These are phyloP conservation scores for Lypha dubia DNA, from an alignment of 2,888 invertebrate species.

Conservation along the genomic window DNA sequence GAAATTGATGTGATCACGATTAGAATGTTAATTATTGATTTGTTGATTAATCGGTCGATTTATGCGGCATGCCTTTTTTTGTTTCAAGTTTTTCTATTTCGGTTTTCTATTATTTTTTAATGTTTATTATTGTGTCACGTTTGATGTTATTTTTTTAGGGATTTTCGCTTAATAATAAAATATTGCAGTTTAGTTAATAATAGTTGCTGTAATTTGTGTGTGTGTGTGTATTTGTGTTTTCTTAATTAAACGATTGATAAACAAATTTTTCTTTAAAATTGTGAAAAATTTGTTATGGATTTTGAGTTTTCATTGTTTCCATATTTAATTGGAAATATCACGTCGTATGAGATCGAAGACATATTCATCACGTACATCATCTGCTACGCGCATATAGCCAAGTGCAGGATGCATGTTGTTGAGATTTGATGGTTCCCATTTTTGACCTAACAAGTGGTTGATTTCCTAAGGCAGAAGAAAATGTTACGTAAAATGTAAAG, in stretches of 20 bases:
- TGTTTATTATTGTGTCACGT: slow-evolving; percentile 5
- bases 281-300: slow-evolving; percentile 57
- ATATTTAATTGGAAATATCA: slow-evolving; percentile 78
- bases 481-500: neutral
- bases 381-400: slow-evolving; percentile 79
- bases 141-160: slow-evolving; percentile 50
- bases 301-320: slow-evolving; percentile 63
- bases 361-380: slow-evolving; percentile 81
- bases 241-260: slow-evolving; percentile 54
- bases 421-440: slow-evolving; percentile 80
- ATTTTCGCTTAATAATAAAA: slow-evolving; percentile 67
- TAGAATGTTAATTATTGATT: slow-evolving; percentile 21
- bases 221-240: slow-evolving; percentile 52
- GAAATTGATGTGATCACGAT: neutral
- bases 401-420: slow-evolving; percentile 80
- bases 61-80: slow-evolving; percentile 59
- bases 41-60: slow-evolving; percentile 24
- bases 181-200: slow-evolving; percentile 56
- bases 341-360: slow-evolving; percentile 82
- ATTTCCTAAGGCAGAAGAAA: slow-evolving; percentile 78
- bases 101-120: neutral
- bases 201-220: slow-evolving; percentile 48
- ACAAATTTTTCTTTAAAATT: slow-evolving; percentile 51
- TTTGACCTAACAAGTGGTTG: slow-evolving; percentile 80
- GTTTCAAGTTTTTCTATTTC: slow-evolving; percentile 21